Percentiles rank a stretch among this genome's conserved stretches.
These are phyloP conservation scores for Coregonus sp. DNA, from an alignment of 2,797 vertebrate species.

Conservation along the genomic window DNA sequence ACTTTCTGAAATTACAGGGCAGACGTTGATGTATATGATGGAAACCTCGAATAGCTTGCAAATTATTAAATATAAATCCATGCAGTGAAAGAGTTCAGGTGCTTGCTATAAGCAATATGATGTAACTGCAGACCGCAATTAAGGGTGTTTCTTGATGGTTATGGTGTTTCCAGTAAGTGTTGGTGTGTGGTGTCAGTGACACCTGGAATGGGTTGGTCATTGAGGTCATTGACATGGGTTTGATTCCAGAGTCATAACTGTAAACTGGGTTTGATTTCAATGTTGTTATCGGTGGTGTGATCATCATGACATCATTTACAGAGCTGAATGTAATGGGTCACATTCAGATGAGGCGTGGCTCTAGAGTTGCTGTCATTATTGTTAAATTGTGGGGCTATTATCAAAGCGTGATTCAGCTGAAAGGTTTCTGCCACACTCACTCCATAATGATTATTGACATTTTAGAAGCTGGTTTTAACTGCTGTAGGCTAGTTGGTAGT, in stretches of 20 bases:
- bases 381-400: too few species aligned
- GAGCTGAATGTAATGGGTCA: background rate
- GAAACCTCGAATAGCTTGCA: background rate
- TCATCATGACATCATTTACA: background rate
- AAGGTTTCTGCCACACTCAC: too few species aligned
- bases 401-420: too few species aligned
- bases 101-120: too few species aligned
- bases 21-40: background rate
- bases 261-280: background rate
- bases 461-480: background rate
- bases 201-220: background rate
- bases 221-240: background rate
- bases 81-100: background rate
- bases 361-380: background rate
- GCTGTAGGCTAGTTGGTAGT: background rate
- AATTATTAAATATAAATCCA: background rate
- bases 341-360: background rate
- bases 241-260: background rate
- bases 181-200: slow-evolving; percentile 1
- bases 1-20: background rate
- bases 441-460: background rate
- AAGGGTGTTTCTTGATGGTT: too few species aligned
- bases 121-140: too few species aligned
- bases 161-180: background rate
- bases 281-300: background rate